Evolutionary conservation across 2,113 vertebrate genomes (phyloP), one percentile per base, ranked within the genome.

Genomic region (Microcebus ravelobensis): DNA sequence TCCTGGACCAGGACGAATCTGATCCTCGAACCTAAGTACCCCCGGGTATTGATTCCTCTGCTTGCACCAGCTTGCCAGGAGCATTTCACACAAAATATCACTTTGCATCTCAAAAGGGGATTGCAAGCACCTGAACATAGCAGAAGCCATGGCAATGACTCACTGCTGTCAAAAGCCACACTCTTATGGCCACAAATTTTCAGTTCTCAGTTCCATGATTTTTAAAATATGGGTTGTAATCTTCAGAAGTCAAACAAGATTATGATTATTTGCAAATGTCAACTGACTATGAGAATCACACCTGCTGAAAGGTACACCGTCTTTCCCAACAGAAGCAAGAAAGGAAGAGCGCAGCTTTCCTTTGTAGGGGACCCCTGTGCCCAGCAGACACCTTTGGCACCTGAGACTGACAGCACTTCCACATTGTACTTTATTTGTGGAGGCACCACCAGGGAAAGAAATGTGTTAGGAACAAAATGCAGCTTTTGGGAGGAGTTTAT

Each of bases 351-450:
- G 15, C 6, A 15, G 25, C 0, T 2, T 6, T 8, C 6, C 9
- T 2, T 12, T 2, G 21, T 1, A 63, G 17, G 15, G 14, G 4
- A 5, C 29, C 21, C 2, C 31, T 0, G 1, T 0, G 27, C 34
- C 15, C n/a, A 11, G 27, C 29, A 36, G 39, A 21, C 31, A 0
- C 2, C 10, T 34, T 31, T 23, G 48, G 39, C 6, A 11, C 63
- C 48, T 6, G 25, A 50, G 1, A n/a, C 20, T n/a, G 68, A 48
- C 1, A 9, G 12, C 59, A 23, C 29, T 2, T 18, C 42, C 27
- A 14, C 6, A 8, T 0, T 34, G 20, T 7, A 31, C 31, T 84
- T n/a, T 34, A 15, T n/a, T 42, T 45, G 39, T 1, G 3, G 6
- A 50, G 29, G 80, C 57, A 27, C 42, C 13, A 11, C 39, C 18